These are phyloP conservation scores for Lissonota sp. DNA, from an alignment of 2,888 invertebrate genomes.

Conservation along the genomic window DNA sequence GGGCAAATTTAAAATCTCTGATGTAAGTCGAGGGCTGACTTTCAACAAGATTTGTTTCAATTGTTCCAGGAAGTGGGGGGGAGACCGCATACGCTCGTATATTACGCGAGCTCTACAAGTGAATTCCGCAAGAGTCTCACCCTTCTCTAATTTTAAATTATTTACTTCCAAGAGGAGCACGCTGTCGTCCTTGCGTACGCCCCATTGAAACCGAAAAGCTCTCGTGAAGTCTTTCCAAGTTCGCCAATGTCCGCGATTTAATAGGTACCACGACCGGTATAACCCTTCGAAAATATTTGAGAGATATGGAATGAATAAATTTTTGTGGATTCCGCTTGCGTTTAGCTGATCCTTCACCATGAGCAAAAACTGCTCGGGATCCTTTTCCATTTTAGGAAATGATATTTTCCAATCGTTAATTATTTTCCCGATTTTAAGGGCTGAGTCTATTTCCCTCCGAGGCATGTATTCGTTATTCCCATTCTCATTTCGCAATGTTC, in stretches of 20 bases:
- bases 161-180: conserved; percentile 38
- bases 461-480: neutral
- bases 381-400: conserved; percentile 30
- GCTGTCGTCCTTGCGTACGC: conserved; percentile 32
- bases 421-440: conserved; percentile 28
- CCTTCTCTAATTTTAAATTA: conserved; percentile 35
- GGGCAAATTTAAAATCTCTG: conserved; percentile 38
- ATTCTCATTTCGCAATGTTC: neutral
- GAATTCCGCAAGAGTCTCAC: conserved; percentile 49
- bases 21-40: conserved; percentile 47
- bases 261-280: conserved; percentile 48
- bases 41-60: conserved; percentile 47
- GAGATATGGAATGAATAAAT: conserved; percentile 30
- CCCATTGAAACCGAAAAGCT: conserved; percentile 53
- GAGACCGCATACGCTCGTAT: conserved; percentile 49
- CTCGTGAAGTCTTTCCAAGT: conserved; percentile 42
- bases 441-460: neutral
- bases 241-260: conserved; percentile 36
- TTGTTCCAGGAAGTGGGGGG: conserved; percentile 43
- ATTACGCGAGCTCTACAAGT: conserved; percentile 47
- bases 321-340: conserved; percentile 32
- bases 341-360: conserved; percentile 18
- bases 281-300: conserved; percentile 47
- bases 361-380: conserved; percentile 33
- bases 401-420: conserved; percentile 29